phyloP scores from a whole-genome alignment of 53 echinoderm and acorn worm species.

The Pentamera pediparva region DNA sequence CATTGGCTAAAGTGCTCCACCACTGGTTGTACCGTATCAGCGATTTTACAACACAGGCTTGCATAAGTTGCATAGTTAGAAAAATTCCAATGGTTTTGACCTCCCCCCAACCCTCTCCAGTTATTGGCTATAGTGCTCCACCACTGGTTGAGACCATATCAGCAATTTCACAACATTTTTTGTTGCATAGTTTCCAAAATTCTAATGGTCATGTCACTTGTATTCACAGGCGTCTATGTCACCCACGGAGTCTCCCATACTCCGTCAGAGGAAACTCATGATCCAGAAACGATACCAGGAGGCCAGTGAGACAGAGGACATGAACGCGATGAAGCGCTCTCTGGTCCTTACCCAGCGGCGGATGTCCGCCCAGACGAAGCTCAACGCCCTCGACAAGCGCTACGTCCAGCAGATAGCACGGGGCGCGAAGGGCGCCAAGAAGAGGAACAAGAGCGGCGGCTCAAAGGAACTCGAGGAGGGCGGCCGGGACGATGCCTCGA shows the following conservation, averaged over 20 bases:
- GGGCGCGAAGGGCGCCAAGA: slow-evolving; percentile 2
- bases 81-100: no score
- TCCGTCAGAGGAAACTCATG: slow-evolving; percentile 11
- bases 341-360: slow-evolving; percentile 15
- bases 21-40: no score
- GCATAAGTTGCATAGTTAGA: no score
- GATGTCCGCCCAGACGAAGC: slow-evolving; percentile 33
- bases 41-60: no score
- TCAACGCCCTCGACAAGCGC: slow-evolving; percentile 10
- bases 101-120: no score
- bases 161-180: no score
- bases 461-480: not conserved
- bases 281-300: slow-evolving; percentile 22
- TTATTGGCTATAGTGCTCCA: no score
- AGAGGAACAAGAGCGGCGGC: not conserved
- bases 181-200: no score
- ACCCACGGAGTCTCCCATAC: slow-evolving; percentile 14
- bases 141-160: no score
- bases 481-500: not conserved
- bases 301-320: slow-evolving; percentile 25
- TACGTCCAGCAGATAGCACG: not conserved
- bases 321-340: slow-evolving; percentile 13
- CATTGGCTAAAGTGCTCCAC: no score
- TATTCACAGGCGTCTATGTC: slow-evolving; percentile 18
- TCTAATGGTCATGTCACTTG: not conserved